These are phyloP conservation scores for Panthera leo DNA, from an alignment of 2,113 vertebrate species.

Conservation along the genomic window DNA sequence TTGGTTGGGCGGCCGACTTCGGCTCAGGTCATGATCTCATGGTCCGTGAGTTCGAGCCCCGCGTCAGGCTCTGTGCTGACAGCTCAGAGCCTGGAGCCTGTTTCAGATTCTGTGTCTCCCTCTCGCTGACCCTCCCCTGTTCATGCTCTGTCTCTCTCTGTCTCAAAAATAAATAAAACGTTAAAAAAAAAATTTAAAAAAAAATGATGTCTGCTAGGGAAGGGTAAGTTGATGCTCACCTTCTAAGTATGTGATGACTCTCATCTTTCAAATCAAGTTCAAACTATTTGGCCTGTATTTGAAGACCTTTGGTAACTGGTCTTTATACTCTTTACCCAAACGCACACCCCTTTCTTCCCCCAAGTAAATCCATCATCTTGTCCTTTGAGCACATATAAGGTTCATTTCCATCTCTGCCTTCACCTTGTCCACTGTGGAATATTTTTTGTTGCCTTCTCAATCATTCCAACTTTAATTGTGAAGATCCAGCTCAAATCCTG, in stretches of 20 bases:
- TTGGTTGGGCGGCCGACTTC: too few species aligned
- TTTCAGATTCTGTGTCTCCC: too few species aligned
- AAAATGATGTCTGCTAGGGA: not conserved
- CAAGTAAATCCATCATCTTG: not conserved
- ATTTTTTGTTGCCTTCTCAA: not conserved
- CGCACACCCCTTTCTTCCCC: too few species aligned
- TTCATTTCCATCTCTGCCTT: not conserved
- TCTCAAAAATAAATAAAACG: too few species aligned
- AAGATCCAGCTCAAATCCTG: not conserved
- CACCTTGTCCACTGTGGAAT: not conserved
- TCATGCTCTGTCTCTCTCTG: too few species aligned
- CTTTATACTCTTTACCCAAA: not conserved
- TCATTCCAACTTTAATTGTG: not conserved
- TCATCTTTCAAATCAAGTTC: not conserved
- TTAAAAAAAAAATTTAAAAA: not conserved
- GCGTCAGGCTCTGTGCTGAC: too few species aligned
- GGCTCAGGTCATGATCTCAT: too few species aligned
- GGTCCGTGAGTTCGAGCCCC: too few species aligned
- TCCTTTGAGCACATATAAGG: not conserved
- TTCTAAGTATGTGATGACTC: not conserved
- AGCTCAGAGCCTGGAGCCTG: too few species aligned
- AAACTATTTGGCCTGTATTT: not conserved
- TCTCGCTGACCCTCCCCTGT: too few species aligned
- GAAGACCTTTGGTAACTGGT: not conserved
- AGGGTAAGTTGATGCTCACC: not conserved